Evolutionary conservation across 1,140 invertebrate genomes (phyloP), one percentile per base, ranked within the genome.

Genomic region (Steinernema khuongi): DNA sequence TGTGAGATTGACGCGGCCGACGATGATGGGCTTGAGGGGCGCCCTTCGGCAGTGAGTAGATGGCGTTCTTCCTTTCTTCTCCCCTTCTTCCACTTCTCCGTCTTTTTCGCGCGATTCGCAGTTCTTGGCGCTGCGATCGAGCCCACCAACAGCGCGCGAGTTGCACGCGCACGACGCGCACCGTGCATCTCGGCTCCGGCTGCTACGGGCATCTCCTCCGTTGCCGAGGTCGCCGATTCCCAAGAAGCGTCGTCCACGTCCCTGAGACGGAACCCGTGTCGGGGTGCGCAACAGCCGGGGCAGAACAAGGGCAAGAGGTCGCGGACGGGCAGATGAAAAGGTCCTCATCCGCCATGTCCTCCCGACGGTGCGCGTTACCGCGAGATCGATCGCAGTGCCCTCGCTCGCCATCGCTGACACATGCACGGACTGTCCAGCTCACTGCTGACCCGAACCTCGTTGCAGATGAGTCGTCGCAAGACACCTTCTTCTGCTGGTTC

Each of bases 111-210:
- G 4, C 11, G 4, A 4, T 60, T 60, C 26, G 14, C 14, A 60
- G 4, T 60, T 60, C 50, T 60, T 22, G 7, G 14, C 4, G 14
- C 26, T 60, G 50, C 36, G 36, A n/a, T n/a, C n/a, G 36, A 7
- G 36, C 50, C 50, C 50, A 60, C 50, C 50, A 60, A 60, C 50
- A 60, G 50, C 50, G 50, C 50, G 50, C 50, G 50, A 60, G 50
- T 60, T 60, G 50, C 50, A 60, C 50, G 50, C 50, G 50, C 50
- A 17, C 50, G 36, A 41, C 36, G 7, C 14, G 26, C 50, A 60
- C 50, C 50, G 50, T 60, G 7, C 50, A n/a, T 60, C 19, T 22
- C 19, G 50, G 50, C 50, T 60, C 14, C 50, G 36, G 7, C 36
- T 41, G 36, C n/a, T 41, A 41, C 36, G 7, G 7, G 36, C 36